A percentile compares a stretch with the other conserved stretches of the same genome.
These are phyloP conservation scores for Drosophila sordidula DNA, from an alignment of 2,888 invertebrate genomes.

Conservation along the genomic window DNA sequence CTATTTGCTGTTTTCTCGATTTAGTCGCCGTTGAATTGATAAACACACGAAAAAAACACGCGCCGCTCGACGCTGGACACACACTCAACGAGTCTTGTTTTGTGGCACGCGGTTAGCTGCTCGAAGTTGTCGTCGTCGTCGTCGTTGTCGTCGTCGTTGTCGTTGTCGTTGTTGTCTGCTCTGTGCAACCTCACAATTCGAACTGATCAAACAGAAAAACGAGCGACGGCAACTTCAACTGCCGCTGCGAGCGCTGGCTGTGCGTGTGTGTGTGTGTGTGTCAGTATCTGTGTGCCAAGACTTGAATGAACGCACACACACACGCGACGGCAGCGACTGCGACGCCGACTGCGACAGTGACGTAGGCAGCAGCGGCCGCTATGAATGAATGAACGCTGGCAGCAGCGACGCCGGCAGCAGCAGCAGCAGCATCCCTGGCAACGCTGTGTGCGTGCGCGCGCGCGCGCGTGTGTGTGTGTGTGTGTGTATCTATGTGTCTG, in stretches of 20 bases:
- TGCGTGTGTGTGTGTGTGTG: constrained; percentile 13
- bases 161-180: constrained; percentile 51
- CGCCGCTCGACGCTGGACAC: constrained; percentile 8
- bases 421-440: constrained; percentile 58
- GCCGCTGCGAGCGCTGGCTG: constrained; percentile 18
- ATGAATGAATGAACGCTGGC: constrained; percentile 68
- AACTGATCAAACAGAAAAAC: constrained; percentile 84
- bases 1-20: too few species aligned
- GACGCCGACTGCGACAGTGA: constrained; percentile 30
- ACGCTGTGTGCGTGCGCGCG: constrained; percentile 1
- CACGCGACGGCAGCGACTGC: not conserved
- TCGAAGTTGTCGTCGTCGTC: not conserved
- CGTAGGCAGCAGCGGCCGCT: constrained; percentile 28
- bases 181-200: constrained; percentile 84
- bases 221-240: constrained; percentile 53
- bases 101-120: constrained; percentile 32
- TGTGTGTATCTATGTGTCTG: constrained; percentile 30
- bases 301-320: constrained; percentile 53
- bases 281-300: constrained; percentile 52
- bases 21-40: not conserved
- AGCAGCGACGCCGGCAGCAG: constrained; percentile 51
- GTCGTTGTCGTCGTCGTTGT: not conserved
- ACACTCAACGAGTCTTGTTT: constrained; percentile 15
- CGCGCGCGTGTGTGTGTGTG: constrained; percentile 23
- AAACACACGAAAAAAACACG: constrained; percentile 31